Conservation (phyloP, 2,113 vertebrate genomes). For the Martes martes region DNA sequence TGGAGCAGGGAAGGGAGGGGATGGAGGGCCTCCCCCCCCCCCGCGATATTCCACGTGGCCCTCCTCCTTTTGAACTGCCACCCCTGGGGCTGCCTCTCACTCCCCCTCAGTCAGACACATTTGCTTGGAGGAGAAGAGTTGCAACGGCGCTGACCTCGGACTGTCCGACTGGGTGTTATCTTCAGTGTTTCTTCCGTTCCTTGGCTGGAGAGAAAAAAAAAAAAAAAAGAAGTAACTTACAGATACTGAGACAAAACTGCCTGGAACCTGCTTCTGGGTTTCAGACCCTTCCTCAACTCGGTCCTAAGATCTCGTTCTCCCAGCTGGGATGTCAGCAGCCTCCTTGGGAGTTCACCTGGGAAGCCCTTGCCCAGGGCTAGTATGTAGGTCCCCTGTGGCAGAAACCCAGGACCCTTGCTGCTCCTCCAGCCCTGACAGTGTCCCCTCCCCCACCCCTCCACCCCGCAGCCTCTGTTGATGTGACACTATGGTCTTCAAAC, state of each 20-base stretch:
- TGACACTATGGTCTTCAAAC: not conserved
- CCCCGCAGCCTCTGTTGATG: not conserved
- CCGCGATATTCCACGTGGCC: not conserved
- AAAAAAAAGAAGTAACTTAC: not conserved
- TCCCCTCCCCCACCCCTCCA: no score
- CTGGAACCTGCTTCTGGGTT: not conserved
- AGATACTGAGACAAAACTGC: not conserved
- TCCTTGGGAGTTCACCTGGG: not conserved
- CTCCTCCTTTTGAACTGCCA: not conserved
- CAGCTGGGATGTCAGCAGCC: not conserved
- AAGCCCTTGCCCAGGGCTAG: not conserved
- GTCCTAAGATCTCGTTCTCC: not conserved
- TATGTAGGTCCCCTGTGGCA: not conserved
- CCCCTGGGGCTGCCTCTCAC: not conserved
- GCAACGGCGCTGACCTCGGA: slow-evolving; percentile 40
- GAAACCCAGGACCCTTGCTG: not conserved
- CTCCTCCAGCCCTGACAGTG: not conserved
- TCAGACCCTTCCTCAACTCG: not conserved
- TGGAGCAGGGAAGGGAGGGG: no score
- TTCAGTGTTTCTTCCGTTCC: slow-evolving; percentile 83
- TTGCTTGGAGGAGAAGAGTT: not conserved
- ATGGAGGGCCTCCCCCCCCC: no score
- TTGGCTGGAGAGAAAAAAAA: slow-evolving; percentile 75
- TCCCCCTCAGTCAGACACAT: not conserved
- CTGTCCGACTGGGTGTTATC: slow-evolving; percentile 54